Conservation (phyloP, 64 coral and sea anemone species). For the Pocillopora damicornis region DNA sequence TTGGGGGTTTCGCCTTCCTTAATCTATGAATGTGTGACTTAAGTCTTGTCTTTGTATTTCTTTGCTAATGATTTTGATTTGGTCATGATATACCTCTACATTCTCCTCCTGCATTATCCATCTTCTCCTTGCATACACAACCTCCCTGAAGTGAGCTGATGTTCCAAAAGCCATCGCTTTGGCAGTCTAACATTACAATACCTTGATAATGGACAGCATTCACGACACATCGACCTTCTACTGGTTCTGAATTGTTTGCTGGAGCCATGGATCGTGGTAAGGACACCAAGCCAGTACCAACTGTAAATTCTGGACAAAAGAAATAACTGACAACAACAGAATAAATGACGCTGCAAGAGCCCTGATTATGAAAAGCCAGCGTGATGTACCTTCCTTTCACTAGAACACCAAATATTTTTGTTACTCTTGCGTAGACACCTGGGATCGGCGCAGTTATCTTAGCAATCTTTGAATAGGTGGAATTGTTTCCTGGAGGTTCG, state of each 20-base stretch:
- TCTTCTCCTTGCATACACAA: background rate
- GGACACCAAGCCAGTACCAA: background rate
- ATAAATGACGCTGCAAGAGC: background rate
- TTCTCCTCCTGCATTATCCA: background rate
- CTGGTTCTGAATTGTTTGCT: background rate
- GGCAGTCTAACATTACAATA: background rate
- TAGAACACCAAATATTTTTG: background rate
- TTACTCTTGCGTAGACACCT: background rate
- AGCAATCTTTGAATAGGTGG: background rate
- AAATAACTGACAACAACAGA: constrained; percentile 4
- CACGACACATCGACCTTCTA: background rate
- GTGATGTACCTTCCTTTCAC: background rate
- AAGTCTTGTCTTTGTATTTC: background rate
- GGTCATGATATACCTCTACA: background rate
- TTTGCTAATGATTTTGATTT: background rate
- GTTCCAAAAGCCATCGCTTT: background rate
- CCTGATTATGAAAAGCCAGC: background rate
- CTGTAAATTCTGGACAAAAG: background rate
- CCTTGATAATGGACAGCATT: background rate
- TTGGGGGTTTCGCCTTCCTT: too few species aligned
- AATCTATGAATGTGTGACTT: too few species aligned
- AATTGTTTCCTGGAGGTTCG: background rate
- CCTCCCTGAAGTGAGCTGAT: background rate
- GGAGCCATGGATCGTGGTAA: background rate
- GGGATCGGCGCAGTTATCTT: background rate